A percentile compares a stretch with the other conserved stretches of the same genome.
phyloP scores from a whole-genome alignment of 2,888 invertebrate genomes.

The Dugesia japonica region DNA sequence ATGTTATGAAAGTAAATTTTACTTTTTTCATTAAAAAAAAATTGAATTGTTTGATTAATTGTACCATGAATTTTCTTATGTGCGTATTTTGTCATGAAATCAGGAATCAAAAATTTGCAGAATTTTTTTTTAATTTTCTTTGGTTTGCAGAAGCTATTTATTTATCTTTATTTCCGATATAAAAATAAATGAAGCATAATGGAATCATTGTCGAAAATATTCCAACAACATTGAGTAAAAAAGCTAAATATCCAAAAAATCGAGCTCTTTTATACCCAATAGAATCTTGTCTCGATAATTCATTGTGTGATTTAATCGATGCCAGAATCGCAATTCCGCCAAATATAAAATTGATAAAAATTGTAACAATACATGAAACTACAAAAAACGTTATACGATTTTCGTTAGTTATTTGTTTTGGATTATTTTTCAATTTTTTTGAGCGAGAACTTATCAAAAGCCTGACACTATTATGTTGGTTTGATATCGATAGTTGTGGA shows the following conservation, averaged over 20 bases:
- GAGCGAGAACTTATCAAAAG: not conserved
- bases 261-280: not conserved
- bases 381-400: not conserved
- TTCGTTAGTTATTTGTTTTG: not conserved
- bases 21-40: too few relatives aligned
- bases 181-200: not conserved
- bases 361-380: not conserved
- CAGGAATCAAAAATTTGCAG: too few relatives aligned
- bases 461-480: not conserved
- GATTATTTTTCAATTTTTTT: slow-evolving; percentile 1
- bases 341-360: not conserved
- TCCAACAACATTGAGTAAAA: not conserved
- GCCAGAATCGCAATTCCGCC: not conserved
- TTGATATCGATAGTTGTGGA: not conserved
- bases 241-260: not conserved
- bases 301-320: not conserved
- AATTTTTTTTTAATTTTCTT: too few relatives aligned
- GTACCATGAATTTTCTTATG: too few relatives aligned
- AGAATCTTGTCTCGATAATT: not conserved
- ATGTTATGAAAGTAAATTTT: too few relatives aligned
- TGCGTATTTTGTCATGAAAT: too few relatives aligned
- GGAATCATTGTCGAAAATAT: not conserved
- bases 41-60: too few relatives aligned
- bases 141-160: not conserved
- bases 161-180: not conserved